These are phyloP conservation scores for Itoplectis maculator DNA, from an alignment of 2,888 invertebrate species.

Conservation along the genomic window DNA sequence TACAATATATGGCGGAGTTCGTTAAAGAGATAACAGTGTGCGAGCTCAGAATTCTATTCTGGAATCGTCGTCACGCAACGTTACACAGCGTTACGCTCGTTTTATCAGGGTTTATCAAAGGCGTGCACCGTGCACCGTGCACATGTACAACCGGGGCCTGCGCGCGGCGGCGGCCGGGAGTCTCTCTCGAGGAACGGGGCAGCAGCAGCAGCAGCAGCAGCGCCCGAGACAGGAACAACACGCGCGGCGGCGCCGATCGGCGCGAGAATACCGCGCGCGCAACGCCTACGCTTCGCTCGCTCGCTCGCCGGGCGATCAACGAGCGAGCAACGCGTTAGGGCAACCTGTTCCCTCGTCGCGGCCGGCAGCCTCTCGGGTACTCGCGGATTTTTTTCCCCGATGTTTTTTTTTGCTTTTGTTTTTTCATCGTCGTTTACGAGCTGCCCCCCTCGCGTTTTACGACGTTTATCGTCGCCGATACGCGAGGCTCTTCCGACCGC, in stretches of 20 bases:
- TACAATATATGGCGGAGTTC: neutral
- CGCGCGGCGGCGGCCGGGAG: constrained; percentile 13
- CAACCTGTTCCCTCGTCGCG: constrained; percentile 70
- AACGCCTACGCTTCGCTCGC: constrained; percentile 66
- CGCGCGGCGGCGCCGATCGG: constrained; percentile 50
- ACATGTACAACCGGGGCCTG: neutral
- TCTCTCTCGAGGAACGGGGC: constrained; percentile 3
- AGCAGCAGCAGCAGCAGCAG: too few relatives aligned
- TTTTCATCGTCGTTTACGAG: constrained; percentile 76
- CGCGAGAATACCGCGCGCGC: constrained; percentile 58
- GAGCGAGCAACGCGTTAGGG: constrained; percentile 58
- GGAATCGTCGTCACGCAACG: constrained; percentile 40
- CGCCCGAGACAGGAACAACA: constrained; percentile 55
- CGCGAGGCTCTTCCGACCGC: constrained; percentile 54
- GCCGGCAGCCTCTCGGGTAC: constrained; percentile 64
- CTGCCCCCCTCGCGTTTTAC: constrained; percentile 80
- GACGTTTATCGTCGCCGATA: constrained; percentile 77
- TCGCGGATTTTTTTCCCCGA: constrained; percentile 36
- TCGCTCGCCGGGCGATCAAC: constrained; percentile 65
- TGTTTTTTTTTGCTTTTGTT: constrained; percentile 47
- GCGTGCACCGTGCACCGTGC: constrained; percentile 51
- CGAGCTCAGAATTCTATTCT: constrained; percentile 35
- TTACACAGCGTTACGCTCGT: constrained; percentile 54
- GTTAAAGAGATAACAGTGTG: constrained; percentile 15
- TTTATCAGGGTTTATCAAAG: constrained; percentile 60